Conservation (phyloP, 1,140 invertebrate genomes). For the Cheumatopsyche charites region DNA sequence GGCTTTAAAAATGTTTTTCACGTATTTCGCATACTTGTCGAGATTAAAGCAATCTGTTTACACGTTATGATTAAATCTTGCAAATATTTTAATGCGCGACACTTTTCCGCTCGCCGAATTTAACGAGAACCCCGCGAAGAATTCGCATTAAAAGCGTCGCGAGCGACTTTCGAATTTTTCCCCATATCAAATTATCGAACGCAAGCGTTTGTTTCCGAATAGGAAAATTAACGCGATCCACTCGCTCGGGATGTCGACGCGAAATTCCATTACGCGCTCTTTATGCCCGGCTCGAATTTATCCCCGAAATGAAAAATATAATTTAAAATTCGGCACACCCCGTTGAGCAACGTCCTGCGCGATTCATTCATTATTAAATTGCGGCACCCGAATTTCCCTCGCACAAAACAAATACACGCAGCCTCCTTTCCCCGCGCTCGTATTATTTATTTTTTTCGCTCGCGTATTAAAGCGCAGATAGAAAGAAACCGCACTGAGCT, state of each 20-base stretch:
- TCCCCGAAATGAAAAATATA: conserved; percentile 13
- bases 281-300: not conserved
- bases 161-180: too few relatives aligned
- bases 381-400: not conserved
- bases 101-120: not conserved
- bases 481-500: too few relatives aligned
- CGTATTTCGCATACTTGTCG: conserved; percentile 12
- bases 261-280: not conserved
- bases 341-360: conserved; percentile 13
- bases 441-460: too few relatives aligned
- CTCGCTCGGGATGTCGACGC: not conserved
- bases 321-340: conserved; percentile 7
- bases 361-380: conserved; percentile 21
- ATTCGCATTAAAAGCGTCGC: too few relatives aligned
- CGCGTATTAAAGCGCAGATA: too few relatives aligned
- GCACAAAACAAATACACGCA: too few relatives aligned
- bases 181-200: too few relatives aligned
- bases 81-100: not conserved
- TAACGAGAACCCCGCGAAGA: too few relatives aligned
- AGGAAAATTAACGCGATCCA: too few relatives aligned
- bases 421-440: too few relatives aligned
- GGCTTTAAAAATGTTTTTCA: not conserved
- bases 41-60: conserved; percentile 6
- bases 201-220: too few relatives aligned
- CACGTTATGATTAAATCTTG: conserved; percentile 11